A percentile compares a stretch with the other conserved stretches of the same genome.
Evolutionary conservation across 37 sponge, comb jelly and placozoan species (phyloP).

Genomic region (Oscarella lobularis): DNA sequence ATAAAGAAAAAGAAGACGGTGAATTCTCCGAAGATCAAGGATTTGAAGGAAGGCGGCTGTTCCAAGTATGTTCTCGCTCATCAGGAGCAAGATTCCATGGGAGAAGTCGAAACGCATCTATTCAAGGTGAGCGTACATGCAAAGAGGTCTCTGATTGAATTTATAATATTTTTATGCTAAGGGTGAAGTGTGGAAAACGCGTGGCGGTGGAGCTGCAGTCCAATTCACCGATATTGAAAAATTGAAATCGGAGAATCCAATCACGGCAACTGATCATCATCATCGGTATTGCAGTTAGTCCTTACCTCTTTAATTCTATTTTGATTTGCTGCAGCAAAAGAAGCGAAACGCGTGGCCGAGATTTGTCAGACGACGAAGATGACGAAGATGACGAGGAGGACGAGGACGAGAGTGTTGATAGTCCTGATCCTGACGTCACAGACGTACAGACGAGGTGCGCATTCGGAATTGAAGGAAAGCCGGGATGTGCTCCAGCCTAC

Average conservation of each 20-base stretch:
- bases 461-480: too few species aligned
- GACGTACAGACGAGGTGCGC: too few species aligned
- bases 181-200: conserved; percentile 58
- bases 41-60: conserved; percentile 29
- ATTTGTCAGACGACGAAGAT: too few species aligned
- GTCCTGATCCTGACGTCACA: too few species aligned
- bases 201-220: conserved; percentile 64
- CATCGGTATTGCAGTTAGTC: too few species aligned
- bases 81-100: conserved; percentile 66
- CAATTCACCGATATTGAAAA: conserved; percentile 79
- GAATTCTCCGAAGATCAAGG: conserved; percentile 52
- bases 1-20: conserved; percentile 91
- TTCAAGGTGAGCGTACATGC: conserved; percentile 21
- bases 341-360: too few species aligned
- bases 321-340: too few species aligned
- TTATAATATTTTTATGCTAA: background rate
- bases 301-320: too few species aligned
- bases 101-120: conserved; percentile 48
- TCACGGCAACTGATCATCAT: too few species aligned
- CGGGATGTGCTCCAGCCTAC: too few species aligned
- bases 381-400: too few species aligned
- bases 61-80: conserved; percentile 40
- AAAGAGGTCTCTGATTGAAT: background rate
- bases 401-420: too few species aligned
- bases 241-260: conserved; percentile 11